Conservation (phyloP, 2,888 invertebrate genomes). For the Ditylenchus weischeri region DNA sequence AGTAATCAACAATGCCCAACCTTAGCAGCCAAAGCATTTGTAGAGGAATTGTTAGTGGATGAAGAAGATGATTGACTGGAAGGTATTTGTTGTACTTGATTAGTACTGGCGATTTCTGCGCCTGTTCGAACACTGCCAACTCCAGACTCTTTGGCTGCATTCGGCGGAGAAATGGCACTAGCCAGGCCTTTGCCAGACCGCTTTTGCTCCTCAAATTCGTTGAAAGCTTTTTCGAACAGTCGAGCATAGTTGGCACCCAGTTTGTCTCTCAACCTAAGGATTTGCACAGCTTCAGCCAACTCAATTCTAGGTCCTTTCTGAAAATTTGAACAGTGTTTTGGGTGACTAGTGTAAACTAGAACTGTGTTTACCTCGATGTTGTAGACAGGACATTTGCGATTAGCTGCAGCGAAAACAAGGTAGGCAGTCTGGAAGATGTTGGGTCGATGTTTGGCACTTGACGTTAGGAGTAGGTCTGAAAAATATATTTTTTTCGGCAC, state of each 20-base stretch:
- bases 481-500: too few relatives aligned
- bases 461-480: constrained; percentile 76
- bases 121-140: too few relatives aligned
- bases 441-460: constrained; percentile 76
- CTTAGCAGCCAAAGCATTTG: too few relatives aligned
- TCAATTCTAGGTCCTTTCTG: constrained; percentile 36
- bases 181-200: neutral
- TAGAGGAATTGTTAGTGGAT: too few relatives aligned
- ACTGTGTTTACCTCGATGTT: constrained; percentile 61
- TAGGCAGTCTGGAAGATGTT: constrained; percentile 69
- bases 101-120: too few relatives aligned
- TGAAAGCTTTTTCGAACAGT: constrained; percentile 39
- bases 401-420: constrained; percentile 61
- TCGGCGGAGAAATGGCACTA: too few relatives aligned
- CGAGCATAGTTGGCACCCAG: constrained; percentile 38
- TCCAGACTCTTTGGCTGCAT: too few relatives aligned
- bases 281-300: constrained; percentile 34
- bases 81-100: too few relatives aligned
- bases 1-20: too few relatives aligned
- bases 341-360: neutral
- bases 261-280: constrained; percentile 34
- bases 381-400: constrained; percentile 60
- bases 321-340: constrained; percentile 13
- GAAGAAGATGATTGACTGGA: too few relatives aligned
- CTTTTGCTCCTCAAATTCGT: constrained; percentile 34